Evolutionary conservation across 1,140 invertebrate species (phyloP).

Genomic region (Coelopa frigida): DNA sequence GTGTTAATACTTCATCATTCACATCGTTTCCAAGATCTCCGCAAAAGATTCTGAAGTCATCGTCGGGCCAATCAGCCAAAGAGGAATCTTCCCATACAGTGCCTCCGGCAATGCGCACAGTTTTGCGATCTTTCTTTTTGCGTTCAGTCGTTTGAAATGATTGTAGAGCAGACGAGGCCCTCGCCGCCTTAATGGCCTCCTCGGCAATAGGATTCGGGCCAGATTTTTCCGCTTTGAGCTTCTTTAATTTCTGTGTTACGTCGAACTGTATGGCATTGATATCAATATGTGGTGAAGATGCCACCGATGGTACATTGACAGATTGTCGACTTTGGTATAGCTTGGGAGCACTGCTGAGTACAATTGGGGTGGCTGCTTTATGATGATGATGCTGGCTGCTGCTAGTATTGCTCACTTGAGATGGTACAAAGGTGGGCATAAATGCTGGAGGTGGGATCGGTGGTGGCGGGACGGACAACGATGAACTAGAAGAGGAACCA

Average conservation of each 20-base stretch:
- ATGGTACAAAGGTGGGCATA: conserved; percentile 46
- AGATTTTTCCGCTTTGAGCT: conserved; percentile 58
- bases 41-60: conserved; percentile 98
- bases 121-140: conserved; percentile 56
- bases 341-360: conserved; percentile 57
- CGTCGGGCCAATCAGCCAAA: conserved; percentile 86
- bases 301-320: conserved; percentile 44
- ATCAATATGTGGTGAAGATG: conserved; percentile 49
- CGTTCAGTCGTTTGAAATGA: conserved; percentile 48
- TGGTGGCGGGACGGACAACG: conserved; percentile 50
- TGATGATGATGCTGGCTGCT: conserved; percentile 6
- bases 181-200: conserved; percentile 55
- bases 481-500: conserved; percentile 29
- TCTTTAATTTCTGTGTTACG: conserved; percentile 58
- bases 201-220: conserved; percentile 55
- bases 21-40: conserved; percentile 99
- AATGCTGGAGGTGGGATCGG: conserved; percentile 46
- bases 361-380: conserved; percentile 53
- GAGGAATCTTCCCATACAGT: conserved; percentile 91
- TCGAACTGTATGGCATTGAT: conserved; percentile 56
- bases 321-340: conserved; percentile 50
- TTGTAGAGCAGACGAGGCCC: conserved; percentile 51
- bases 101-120: conserved; percentile 84
- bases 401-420: conserved; percentile 32
- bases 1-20: conserved; percentile 86